Percentiles rank a stretch among this genome's conserved stretches.
Conservation (phyloP, 2,797 vertebrate genomes). For the Spinus pinus region DNA sequence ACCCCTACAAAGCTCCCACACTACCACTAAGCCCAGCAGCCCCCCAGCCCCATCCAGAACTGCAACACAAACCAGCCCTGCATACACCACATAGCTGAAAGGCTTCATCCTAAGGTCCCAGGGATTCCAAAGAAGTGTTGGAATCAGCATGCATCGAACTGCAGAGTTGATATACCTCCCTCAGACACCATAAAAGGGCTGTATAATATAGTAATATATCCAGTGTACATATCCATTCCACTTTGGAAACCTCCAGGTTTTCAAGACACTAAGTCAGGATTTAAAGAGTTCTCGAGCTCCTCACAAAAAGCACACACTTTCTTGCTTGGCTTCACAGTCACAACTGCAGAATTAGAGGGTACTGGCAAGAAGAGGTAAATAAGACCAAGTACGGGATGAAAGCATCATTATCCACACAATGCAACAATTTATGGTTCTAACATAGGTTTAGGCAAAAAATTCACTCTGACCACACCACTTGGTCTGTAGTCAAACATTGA, state of each 20-base stretch:
- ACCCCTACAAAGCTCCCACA: neutral
- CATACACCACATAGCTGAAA: accelerated
- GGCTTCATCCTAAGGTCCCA: neutral
- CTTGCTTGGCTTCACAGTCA: neutral
- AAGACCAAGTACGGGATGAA: neutral
- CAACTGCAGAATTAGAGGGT: neutral
- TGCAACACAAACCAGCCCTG: neutral
- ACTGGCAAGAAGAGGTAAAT: neutral
- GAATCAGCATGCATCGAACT: neutral
- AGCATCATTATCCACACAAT: neutral
- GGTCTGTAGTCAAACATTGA: neutral
- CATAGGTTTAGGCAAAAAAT: neutral
- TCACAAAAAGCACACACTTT: neutral
- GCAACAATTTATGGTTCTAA: neutral
- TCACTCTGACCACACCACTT: neutral
- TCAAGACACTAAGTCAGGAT: neutral
- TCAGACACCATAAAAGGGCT: neutral
- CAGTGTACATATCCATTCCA: neutral
- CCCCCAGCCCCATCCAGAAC: neutral
- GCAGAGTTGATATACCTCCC: neutral
- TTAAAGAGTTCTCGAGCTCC: neutral
- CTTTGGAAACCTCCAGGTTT: neutral
- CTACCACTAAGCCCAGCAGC: accelerated
- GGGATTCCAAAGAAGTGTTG: accelerated
- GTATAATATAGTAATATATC: neutral